Base-by-base conservation (phyloP, 2,888 invertebrate genomes). In the Automeris io region DNA sequence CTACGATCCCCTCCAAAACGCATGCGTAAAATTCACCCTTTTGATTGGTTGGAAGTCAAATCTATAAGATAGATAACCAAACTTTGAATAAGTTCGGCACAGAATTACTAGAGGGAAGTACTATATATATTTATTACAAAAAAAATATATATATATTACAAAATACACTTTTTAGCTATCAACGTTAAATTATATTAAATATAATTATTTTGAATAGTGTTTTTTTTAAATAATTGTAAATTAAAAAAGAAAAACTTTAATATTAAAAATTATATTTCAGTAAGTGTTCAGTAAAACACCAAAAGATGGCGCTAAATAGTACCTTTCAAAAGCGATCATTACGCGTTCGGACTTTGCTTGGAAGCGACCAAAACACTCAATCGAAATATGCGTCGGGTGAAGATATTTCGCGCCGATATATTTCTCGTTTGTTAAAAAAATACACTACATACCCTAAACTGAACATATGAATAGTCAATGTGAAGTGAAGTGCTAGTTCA, bases 361-460 rank as follows among this genome's bases (percentile, higher is more conserved):
- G 42, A 43, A 45, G 49, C 54, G 49, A 71, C 65, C 78, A 82
- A 81, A 83, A 83, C 82, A 81, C 72, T 76, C 69, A 68, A 71
- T 76, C 67, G 65, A 64, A 62, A 53, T 62, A 79, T 77, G 81
- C 64, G 61, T 62, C 54, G 74, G 63, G 65, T 51, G 67, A 64
- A 51, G 65, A 65, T 70, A 66, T 76, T 79, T 76, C 65, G 74
- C 73, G 77, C 74, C 68, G 59, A 68, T 65, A 70, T 62, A 57
- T 61, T 57, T 68, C 61, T 65, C 64, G 61, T 47, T 54, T 59
- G 54, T 50, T 56, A 51, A 43, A 51, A 43, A 41, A 45, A 37
- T 36, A 16, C n/a, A n/a, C n/a, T 5, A 5, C 3, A 16, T 16
- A 12, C 13, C 22, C 32, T 36, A 42, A 45, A 42, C 37, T 46